A percentile compares a stretch with the other conserved stretches of the same genome.
These are phyloP conservation scores for Anguilla pacifica DNA, from an alignment of 2,797 vertebrate species.

Conservation along the genomic window DNA sequence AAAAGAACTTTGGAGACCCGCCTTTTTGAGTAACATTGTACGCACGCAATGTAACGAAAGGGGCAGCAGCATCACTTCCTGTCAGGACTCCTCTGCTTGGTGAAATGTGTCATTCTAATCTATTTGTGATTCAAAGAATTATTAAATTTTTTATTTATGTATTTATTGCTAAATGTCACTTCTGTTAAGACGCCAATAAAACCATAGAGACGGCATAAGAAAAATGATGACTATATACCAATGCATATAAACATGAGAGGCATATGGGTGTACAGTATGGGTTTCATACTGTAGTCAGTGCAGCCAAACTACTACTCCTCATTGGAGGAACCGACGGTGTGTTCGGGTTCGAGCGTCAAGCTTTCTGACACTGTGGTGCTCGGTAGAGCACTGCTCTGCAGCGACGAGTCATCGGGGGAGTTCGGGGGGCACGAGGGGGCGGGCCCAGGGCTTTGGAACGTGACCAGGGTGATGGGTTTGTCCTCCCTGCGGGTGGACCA, in stretches of 20 bases:
- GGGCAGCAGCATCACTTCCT: neutral
- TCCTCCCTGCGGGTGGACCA: neutral
- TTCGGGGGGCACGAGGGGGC: slow-evolving; percentile 22
- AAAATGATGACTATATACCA: no score
- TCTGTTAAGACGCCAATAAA: neutral
- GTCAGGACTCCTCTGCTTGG: neutral
- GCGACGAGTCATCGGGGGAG: neutral
- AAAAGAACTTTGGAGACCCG: neutral
- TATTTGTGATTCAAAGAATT: neutral
- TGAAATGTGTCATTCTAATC: neutral
- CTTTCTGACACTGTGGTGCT: slow-evolving; percentile 47
- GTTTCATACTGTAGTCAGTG: neutral
- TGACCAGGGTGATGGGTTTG: slow-evolving; percentile 25
- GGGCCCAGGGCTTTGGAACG: slow-evolving; percentile 45
- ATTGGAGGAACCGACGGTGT: neutral
- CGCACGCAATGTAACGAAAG: neutral
- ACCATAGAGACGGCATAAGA: neutral
- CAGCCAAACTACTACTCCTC: neutral
- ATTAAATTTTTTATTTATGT: neutral
- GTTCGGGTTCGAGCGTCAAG: neutral
- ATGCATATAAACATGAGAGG: neutral
- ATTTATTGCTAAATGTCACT: neutral
- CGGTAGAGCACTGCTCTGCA: neutral
- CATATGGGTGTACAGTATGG: neutral
- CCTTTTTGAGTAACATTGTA: neutral